A percentile compares a stretch with the other conserved stretches of the same genome.
Evolutionary conservation across 2,113 vertebrate species (phyloP).

Genomic region (human): GRCh38 chr9:113041501-113042000

Average conservation of each 20-base stretch:
- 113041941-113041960: slow-evolving; percentile 5
- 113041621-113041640: slow-evolving; percentile 31
- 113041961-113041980: slow-evolving; percentile 21
- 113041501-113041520: neutral
- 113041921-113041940: neutral
- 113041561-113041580: neutral
- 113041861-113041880: slow-evolving; percentile 5
- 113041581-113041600: neutral
- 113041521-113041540: slow-evolving; percentile 3
- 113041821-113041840: slow-evolving; percentile 52
- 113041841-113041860: slow-evolving; percentile 36
- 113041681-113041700: slow-evolving; percentile 10
- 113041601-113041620: neutral
- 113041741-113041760: no score
- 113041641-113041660: neutral
- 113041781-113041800: neutral
- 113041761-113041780: no score
- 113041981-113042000: slow-evolving; percentile 21
- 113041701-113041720: slow-evolving; percentile 20
- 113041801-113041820: slow-evolving; percentile 13
- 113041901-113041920: neutral
- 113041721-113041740: neutral
- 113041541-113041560: slow-evolving; percentile 32
- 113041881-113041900: neutral
- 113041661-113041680: slow-evolving; percentile 45